A percentile compares a stretch with the other conserved stretches of the same genome.
phyloP scores from a whole-genome alignment of 2,888 invertebrate species.

The Cheilosia scutellata region DNA sequence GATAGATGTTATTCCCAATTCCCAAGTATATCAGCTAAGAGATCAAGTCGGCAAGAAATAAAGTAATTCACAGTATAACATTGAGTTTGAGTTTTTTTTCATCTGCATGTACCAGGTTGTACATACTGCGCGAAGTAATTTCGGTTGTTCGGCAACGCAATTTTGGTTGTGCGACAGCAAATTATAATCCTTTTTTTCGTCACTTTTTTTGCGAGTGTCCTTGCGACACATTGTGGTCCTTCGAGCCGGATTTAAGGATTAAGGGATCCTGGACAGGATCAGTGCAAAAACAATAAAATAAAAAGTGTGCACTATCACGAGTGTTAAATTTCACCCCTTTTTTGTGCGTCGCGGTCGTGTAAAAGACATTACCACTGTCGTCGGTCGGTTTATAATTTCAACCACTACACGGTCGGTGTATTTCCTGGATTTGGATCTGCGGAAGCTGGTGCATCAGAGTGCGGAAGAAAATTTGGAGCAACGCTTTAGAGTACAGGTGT shows the following conservation, averaged over 20 bases:
- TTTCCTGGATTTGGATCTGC: neutral
- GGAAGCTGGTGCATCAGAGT: neutral
- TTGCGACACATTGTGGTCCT: neutral
- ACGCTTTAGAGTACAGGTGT: constrained; percentile 2
- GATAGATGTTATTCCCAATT: neutral
- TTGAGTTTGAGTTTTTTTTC: neutral
- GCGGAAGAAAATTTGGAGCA: neutral
- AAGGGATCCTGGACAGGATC: neutral
- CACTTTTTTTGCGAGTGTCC: neutral
- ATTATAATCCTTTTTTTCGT: neutral
- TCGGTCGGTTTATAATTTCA: no score
- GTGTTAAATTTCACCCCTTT: neutral
- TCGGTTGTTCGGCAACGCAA: neutral
- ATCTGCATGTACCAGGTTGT: neutral
- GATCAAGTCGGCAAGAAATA: neutral
- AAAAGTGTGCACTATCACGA: neutral
- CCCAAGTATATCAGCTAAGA: fast-evolving
- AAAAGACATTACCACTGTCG: no score
- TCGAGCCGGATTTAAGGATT: neutral
- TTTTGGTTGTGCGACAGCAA: neutral
- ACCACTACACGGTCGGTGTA: neutral
- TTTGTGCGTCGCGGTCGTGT: no score
- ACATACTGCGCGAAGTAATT: neutral
- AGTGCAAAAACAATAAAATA: neutral
- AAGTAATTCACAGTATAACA: neutral